Percentiles rank a stretch among this genome's conserved stretches.
Conservation (phyloP, 2,888 invertebrate species). For the Torymus texanus region DNA sequence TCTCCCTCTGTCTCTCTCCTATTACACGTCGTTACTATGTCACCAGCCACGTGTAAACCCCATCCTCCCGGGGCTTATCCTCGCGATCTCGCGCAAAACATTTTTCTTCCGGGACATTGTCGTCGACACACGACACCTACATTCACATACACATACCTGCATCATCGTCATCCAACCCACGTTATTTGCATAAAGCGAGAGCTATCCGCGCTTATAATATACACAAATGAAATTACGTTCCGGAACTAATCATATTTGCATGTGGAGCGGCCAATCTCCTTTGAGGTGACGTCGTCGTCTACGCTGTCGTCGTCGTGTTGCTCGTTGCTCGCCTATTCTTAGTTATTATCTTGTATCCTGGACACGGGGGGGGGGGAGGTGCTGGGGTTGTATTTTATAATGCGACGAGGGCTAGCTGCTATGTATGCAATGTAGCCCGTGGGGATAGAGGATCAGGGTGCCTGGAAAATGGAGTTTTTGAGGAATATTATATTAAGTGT, state of each 20-base stretch:
- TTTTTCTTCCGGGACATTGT: constrained; percentile 18
- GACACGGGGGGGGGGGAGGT: constrained; percentile 9
- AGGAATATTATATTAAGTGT: too few species aligned
- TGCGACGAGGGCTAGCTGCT: not conserved
- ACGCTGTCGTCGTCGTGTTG: not conserved
- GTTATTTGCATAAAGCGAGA: constrained; percentile 69
- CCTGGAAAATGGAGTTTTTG: too few species aligned
- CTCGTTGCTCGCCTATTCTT: constrained; percentile 2
- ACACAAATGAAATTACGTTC: constrained; percentile 73
- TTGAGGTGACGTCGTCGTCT: constrained; percentile 60
- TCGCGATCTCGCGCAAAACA: constrained; percentile 22
- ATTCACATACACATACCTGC: too few species aligned
- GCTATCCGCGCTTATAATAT: constrained; percentile 70
- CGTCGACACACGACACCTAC: too few species aligned
- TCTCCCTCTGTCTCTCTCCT: too few species aligned
- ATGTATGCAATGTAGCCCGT: constrained; percentile 2
- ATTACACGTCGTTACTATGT: not conserved
- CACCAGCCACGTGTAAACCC: not conserved
- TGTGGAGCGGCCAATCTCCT: constrained; percentile 70
- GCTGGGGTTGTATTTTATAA: not conserved
- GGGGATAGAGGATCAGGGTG: too few species aligned
- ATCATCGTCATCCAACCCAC: not conserved
- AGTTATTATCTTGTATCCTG: constrained; percentile 33
- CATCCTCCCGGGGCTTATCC: constrained; percentile 18
- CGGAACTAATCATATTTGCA: constrained; percentile 74